Evolutionary conservation across 2,113 vertebrate species (phyloP).

Genomic region (Theristicus caerulescens): DNA sequence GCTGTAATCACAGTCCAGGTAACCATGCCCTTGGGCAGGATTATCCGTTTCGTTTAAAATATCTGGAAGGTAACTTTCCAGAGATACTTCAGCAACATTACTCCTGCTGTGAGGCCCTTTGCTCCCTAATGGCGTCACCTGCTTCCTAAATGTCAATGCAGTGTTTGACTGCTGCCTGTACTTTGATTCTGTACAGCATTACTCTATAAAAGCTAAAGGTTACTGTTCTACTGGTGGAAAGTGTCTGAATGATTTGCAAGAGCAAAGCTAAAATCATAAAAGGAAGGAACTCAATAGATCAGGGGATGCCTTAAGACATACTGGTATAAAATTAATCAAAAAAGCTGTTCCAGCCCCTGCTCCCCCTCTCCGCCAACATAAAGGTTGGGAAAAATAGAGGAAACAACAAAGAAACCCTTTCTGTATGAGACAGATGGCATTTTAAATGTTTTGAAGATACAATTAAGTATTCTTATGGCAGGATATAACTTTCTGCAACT

Average conservation of each 20-base stretch:
- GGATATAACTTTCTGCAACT: not conserved
- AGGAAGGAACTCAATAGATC: conserved; percentile 11
- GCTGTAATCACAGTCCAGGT: not conserved
- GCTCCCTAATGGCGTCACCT: not conserved
- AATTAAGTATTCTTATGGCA: not conserved
- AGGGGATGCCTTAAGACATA: not conserved
- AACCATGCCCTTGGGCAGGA: not conserved
- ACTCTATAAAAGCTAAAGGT: conserved; percentile 69
- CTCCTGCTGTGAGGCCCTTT: not conserved
- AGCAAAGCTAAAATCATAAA: conserved; percentile 56
- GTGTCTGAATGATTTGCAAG: conserved; percentile 32
- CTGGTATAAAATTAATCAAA: conserved; percentile 61
- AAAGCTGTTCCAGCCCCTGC: not conserved
- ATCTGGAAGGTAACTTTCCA: conserved; percentile 1
- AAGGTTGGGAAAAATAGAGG: not conserved
- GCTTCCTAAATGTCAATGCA: conserved; percentile 62
- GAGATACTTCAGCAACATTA: not conserved
- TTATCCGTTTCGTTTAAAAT: conserved; percentile 25
- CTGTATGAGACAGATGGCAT: not conserved
- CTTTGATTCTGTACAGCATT: conserved; percentile 46
- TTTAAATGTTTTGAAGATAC: conserved; percentile 23
- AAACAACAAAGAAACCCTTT: not conserved
- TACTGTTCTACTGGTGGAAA: conserved; percentile 28
- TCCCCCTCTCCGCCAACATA: not conserved
- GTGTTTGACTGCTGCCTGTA: conserved; percentile 49